These are phyloP conservation scores for Philaenus spumarius DNA, from an alignment of 1,140 invertebrate species.

Conservation along the genomic window DNA sequence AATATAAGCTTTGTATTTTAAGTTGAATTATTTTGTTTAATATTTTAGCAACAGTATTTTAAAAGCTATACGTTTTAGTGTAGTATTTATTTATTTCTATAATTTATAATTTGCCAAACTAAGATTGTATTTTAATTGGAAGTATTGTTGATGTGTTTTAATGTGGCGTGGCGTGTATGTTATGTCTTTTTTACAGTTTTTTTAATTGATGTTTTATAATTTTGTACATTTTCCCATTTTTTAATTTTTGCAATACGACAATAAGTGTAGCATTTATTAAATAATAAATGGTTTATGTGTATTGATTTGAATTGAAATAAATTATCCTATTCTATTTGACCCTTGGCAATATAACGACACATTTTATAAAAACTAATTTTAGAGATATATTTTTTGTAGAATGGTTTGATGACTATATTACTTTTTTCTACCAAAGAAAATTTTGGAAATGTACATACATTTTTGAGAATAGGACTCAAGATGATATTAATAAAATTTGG, in stretches of 20 bases:
- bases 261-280: constrained; percentile 19
- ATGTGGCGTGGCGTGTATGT: background rate
- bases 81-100: background rate
- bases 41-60: background rate
- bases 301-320: too few relatives aligned
- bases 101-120: background rate
- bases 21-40: background rate
- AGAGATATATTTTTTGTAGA: too few relatives aligned
- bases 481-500: too few relatives aligned
- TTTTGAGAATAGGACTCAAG: too few relatives aligned
- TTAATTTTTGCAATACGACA: constrained; percentile 7
- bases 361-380: too few relatives aligned
- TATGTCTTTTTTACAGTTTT: background rate
- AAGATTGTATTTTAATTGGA: background rate
- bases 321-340: too few relatives aligned
- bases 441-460: too few relatives aligned
- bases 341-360: too few relatives aligned
- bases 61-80: constrained; percentile 7
- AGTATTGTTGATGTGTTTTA: background rate
- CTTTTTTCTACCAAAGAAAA: too few relatives aligned
- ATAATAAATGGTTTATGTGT: background rate
- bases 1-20: background rate
- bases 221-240: background rate
- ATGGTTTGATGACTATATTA: too few relatives aligned
- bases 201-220: background rate